Base-by-base conservation (phyloP, 2,888 invertebrate genomes). In the Erebia aethiops region DNA sequence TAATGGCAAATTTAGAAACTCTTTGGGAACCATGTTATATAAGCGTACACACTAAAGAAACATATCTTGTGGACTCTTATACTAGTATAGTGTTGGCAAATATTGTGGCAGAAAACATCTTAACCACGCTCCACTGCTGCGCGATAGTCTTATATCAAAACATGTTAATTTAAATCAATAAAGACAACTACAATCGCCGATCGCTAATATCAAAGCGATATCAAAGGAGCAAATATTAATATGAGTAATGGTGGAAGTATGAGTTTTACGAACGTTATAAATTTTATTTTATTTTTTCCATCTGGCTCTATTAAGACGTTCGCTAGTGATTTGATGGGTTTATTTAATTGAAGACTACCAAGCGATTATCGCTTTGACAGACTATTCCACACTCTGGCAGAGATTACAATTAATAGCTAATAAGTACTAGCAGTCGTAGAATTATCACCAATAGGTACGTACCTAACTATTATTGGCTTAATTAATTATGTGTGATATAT, bases 31-130 rank as follows among this genome's bases (percentile, higher is more conserved):
- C n/a, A n/a, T n/a, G n/a, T n/a, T n/a, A n/a, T n/a, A n/a, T n/a
- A n/a, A n/a, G n/a, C n/a, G n/a, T n/a, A n/a, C n/a, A n/a, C n/a
- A n/a, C n/a, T n/a, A n/a, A 10, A 5, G 9, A 10, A 11, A 35
- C 43, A 58, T 26, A 35, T n/a, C 16, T 14, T 26, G 67, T 35
- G 21, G 67, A 4, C 67, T 67, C 67, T 49, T 67, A 67, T 8
- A 49, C 67, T 67, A 67, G 1, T 1, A 54, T 13, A 46, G 5
- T 60, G 87, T 89, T 92, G 92, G 90, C 92, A 91, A 66, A 82
- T 80, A 79, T 69, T 73, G 72, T 72, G 72, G 79, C 79, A 78
- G 82, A 80, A 83, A 86, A 87, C 87, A 84, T 89, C 88, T 89
- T 84, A 83, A 84, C 82, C 81, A 72, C 77, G 78, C 78, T 74